Evolutionary conservation across 2,113 vertebrate genomes (phyloP).

Genomic region (Synchiropus splendidus): DNA sequence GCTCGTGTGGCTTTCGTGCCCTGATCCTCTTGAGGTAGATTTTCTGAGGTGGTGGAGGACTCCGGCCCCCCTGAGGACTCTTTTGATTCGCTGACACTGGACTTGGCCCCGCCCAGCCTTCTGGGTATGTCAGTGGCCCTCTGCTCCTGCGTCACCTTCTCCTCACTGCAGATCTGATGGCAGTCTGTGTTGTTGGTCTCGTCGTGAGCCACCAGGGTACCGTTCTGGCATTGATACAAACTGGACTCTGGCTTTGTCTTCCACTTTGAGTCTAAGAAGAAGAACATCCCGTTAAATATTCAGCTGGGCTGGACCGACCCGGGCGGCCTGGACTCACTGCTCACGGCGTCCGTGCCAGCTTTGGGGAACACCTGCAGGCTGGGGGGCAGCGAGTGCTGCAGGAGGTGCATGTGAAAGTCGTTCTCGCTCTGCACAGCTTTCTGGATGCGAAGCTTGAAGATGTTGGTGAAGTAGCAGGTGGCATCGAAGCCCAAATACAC

Average conservation of each 20-base stretch:
- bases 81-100: slow-evolving; percentile 30
- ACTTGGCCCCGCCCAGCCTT: slow-evolving; percentile 40
- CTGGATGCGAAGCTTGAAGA: slow-evolving; percentile 69
- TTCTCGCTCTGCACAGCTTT: slow-evolving; percentile 67
- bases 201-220: slow-evolving; percentile 45
- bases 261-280: slow-evolving; percentile 60
- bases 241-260: slow-evolving; percentile 53
- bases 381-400: slow-evolving; percentile 67
- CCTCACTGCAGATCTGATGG: slow-evolving; percentile 64
- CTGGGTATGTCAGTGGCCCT: slow-evolving; percentile 37
- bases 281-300: neutral
- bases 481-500: slow-evolving; percentile 74
- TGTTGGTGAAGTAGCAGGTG: slow-evolving; percentile 73
- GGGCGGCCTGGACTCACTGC: slow-evolving; percentile 42
- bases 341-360: slow-evolving; percentile 48
- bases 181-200: slow-evolving; percentile 59
- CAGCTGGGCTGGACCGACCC: neutral
- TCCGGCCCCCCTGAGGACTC: slow-evolving; percentile 39
- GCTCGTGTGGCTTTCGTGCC: slow-evolving; percentile 43
- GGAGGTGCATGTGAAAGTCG: slow-evolving; percentile 69
- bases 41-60: slow-evolving; percentile 33
- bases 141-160: slow-evolving; percentile 45
- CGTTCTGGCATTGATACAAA: slow-evolving; percentile 67
- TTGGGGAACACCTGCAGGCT: slow-evolving; percentile 68
- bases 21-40: slow-evolving; percentile 68